Percentiles rank a stretch among this genome's conserved stretches.
These are phyloP conservation scores for Drosophila sucinea DNA, from an alignment of 1,140 invertebrate genomes.

Conservation along the genomic window DNA sequence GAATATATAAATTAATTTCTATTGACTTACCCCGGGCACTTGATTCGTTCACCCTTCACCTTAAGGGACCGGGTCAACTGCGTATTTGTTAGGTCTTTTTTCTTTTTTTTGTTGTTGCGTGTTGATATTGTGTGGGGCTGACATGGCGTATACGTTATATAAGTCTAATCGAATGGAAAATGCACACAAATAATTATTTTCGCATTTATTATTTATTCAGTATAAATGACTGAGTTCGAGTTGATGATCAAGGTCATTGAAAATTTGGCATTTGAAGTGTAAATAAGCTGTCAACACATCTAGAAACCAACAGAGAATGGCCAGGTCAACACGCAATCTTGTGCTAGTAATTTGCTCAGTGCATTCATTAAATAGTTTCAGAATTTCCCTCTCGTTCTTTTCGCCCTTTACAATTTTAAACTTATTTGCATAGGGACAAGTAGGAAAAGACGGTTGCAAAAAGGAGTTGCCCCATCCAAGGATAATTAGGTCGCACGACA, in stretches of 20 bases:
- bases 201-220: constrained; percentile 42
- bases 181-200: constrained; percentile 28
- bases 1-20: not conserved
- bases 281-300: constrained; percentile 23
- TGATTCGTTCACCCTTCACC: constrained; percentile 8
- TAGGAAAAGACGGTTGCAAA: constrained; percentile 3
- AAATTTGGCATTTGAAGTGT: not conserved
- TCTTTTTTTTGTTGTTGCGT: not conserved
- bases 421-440: constrained; percentile 34
- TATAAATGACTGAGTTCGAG: constrained; percentile 3
- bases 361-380: constrained; percentile 34
- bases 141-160: constrained; percentile 36
- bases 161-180: constrained; percentile 4
- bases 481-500: constrained; percentile 31
- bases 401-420: constrained; percentile 16
- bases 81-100: not conserved
- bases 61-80: not conserved
- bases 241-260: constrained; percentile 21
- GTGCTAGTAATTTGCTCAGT: constrained; percentile 27
- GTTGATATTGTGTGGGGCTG: not conserved
- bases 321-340: constrained; percentile 19
- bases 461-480: not conserved
- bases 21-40: not conserved
- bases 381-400: not conserved
- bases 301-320: constrained; percentile 2